Evolutionary conservation across 2,113 vertebrate species (phyloP).

Genomic region (Microcebus lehilahytsara): DNA sequence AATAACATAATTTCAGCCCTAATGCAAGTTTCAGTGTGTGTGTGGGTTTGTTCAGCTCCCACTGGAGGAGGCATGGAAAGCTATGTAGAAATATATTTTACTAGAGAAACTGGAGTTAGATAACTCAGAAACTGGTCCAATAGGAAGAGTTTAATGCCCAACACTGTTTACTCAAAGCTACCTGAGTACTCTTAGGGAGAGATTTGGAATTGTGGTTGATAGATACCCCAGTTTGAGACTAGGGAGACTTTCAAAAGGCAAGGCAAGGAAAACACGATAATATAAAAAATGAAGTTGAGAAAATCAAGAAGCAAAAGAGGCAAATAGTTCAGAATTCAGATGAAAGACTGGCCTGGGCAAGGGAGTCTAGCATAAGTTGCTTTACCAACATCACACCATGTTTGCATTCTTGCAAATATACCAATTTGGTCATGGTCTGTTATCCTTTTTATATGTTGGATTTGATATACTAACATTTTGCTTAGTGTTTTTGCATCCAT

Average conservation of each 20-base stretch:
- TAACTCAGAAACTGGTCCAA: not conserved
- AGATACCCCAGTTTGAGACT: not conserved
- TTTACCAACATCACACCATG: not conserved
- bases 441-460: not conserved
- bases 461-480: not conserved
- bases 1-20: not conserved
- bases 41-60: not conserved
- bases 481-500: not conserved
- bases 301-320: not conserved
- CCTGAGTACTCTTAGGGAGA: not conserved
- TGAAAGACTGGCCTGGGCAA: not conserved
- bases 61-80: not conserved
- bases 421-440: not conserved
- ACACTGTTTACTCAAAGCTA: not conserved
- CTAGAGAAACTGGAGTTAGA: not conserved
- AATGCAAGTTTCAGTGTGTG: not conserved
- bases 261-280: not conserved
- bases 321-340: not conserved
- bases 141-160: not conserved
- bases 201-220: not conserved
- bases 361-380: not conserved
- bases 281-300: not conserved
- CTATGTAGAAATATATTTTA: not conserved
- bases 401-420: not conserved
- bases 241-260: not conserved